phyloP scores from a whole-genome alignment of 1,140 invertebrate species.

The Drosophila insularis region DNA sequence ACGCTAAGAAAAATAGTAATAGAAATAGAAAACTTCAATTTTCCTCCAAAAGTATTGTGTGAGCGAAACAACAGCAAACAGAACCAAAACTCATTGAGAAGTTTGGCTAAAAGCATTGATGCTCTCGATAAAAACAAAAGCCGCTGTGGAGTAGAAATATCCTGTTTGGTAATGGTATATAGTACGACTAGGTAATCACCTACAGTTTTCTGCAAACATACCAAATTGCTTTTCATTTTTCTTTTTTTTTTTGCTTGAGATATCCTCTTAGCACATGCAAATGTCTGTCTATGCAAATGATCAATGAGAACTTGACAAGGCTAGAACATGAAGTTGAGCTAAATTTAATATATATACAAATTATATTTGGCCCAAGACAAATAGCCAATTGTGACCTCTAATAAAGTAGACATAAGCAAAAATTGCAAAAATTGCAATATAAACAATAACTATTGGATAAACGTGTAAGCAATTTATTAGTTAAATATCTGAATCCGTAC shows the following conservation, averaged over 20 bases:
- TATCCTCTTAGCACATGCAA: constrained; percentile 5
- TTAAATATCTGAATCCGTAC: too few species aligned
- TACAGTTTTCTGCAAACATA: constrained; percentile 10
- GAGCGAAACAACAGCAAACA: constrained; percentile 4
- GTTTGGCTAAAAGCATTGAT: constrained; percentile 37
- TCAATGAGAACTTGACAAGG: neutral
- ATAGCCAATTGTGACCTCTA: neutral
- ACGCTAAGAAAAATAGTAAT: constrained; percentile 6
- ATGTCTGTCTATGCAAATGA: neutral
- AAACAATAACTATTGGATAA: too few species aligned
- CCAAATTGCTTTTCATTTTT: neutral
- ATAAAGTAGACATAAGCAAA: too few species aligned
- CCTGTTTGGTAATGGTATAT: neutral
- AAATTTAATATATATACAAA: too few species aligned
- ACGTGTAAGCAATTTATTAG: neutral
- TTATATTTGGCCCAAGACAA: neutral
- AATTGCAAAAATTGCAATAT: too few species aligned
- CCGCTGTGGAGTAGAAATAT: neutral
- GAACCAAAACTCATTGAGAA: constrained; percentile 30
- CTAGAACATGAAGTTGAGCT: neutral
- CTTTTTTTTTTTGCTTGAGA: neutral
- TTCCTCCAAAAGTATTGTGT: constrained; percentile 21
- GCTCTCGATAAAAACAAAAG: constrained; percentile 42
- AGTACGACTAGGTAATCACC: constrained; percentile 30
- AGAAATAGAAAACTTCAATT: constrained; percentile 59